Evolutionary conservation across 1,140 invertebrate species (phyloP), one percentile per base, ranked within the genome.

Genomic region (Drosophila seguyi): DNA sequence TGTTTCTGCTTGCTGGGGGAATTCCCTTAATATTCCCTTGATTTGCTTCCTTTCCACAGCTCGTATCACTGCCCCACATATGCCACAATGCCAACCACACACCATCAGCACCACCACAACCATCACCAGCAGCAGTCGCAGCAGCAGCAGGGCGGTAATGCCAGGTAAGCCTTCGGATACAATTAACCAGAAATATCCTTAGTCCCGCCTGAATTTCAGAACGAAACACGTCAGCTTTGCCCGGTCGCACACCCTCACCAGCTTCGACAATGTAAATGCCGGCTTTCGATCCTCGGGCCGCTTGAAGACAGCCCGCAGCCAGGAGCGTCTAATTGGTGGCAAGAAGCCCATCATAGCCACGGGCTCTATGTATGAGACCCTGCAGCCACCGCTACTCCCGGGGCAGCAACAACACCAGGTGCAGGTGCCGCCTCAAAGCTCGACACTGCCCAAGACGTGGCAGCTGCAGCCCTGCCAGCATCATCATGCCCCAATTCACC

Each of bases 191-290:
- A 44, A n/a, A 22, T 44, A 20, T 36, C 2, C 50, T 73, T 8
- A 50, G 4, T 39, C 25, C 31, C 3, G 2, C 11, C 8, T 11
- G 55, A 4, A 11, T 27, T 47, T 1, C 93, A 96, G 95, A 92
- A 95, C 95, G 71, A 98, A 98, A 92, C 97, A 98, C 92, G 97
- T 98, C 34, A 98, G 97, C 85, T 98, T 98, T 88, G 97, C 97
- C 20, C 94, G 96, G 34, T 97, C 96, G 1, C 96, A 97, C 78
- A 97, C 97, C 0, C 90, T 97, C 55, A 96, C 96, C 6, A 97
- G 96, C 3, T 97, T 97, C 79, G 96, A 97, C 61, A 95, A 96
- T 93, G 94, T 95, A 73, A 93, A 94, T 29, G 93, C 93, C 6
- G 94, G 93, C 78, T 56, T 90, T 42, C 75, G 92, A 93, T 94